These are phyloP conservation scores for Genyomyrus donnyi DNA, from an alignment of 2,113 vertebrate species.

Conservation along the genomic window DNA sequence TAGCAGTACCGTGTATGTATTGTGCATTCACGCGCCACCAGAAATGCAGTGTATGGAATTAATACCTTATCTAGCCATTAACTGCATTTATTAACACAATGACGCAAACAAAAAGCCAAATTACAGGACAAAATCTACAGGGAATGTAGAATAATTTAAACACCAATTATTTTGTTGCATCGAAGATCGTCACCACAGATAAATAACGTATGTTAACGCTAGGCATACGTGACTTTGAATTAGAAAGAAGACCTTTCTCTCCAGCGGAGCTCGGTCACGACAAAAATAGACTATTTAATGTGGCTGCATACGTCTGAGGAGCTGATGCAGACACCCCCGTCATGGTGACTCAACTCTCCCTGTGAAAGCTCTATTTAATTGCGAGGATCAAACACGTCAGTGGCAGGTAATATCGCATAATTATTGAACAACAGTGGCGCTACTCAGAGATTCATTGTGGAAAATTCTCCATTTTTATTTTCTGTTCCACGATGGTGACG, in stretches of 20 bases:
- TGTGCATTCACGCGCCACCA: background rate
- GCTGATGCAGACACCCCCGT: background rate
- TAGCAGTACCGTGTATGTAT: background rate
- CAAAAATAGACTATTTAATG: background rate
- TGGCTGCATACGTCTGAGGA: background rate
- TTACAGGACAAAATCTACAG: background rate
- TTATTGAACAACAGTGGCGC: background rate
- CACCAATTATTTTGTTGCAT: background rate
- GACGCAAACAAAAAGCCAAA: background rate
- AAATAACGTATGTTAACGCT: background rate
- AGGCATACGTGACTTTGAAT: background rate
- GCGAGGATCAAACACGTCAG: background rate
- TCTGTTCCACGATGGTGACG: background rate
- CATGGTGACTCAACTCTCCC: conserved; percentile 5
- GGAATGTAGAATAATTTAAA: background rate
- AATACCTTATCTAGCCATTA: background rate
- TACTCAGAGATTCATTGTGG: background rate
- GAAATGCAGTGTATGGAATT: background rate
- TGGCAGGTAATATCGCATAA: background rate
- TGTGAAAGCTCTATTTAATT: background rate
- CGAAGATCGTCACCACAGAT: background rate
- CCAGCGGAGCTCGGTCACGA: background rate
- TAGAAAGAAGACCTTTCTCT: background rate
- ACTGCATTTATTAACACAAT: background rate
- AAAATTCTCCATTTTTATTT: background rate